Percentiles rank a stretch among this genome's conserved stretches.
Evolutionary conservation across 1,140 invertebrate species (phyloP).

Genomic region (Spodoptera litura): DNA sequence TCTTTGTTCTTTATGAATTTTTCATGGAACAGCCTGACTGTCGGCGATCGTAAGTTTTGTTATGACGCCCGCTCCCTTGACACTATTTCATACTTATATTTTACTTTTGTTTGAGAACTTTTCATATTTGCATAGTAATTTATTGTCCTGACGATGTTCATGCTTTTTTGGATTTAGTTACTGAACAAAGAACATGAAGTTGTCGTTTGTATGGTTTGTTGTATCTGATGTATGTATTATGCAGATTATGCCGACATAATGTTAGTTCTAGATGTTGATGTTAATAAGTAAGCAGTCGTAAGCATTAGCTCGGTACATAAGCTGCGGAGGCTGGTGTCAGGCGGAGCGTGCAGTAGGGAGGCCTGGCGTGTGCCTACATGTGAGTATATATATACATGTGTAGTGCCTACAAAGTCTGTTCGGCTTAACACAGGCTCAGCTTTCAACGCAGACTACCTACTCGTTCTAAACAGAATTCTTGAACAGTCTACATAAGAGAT

Average conservation of each 20-base stretch:
- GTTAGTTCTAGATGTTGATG: no score
- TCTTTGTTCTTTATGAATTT: slow-evolving; percentile 80
- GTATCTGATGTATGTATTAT: no score
- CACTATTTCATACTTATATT: slow-evolving; percentile 21
- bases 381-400: background rate
- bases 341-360: background rate
- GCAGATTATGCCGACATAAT: no score
- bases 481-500: slow-evolving; percentile 10
- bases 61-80: slow-evolving; percentile 46
- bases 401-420: background rate
- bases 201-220: no score
- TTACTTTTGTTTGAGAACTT: slow-evolving; percentile 23
- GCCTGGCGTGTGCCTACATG: background rate
- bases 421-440: slow-evolving; percentile 2
- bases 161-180: no score
- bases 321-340: slow-evolving; percentile 7
- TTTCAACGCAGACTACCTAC: slow-evolving; percentile 9
- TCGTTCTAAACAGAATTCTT: slow-evolving; percentile 30
- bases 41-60: slow-evolving; percentile 45
- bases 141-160: background rate
- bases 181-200: no score
- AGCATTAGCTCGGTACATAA: slow-evolving; percentile 4
- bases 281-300: background rate
- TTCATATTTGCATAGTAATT: slow-evolving; percentile 25
- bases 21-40: slow-evolving; percentile 63